Conservation (phyloP, 2,888 invertebrate species). For the Theodoxus fluviatilis region DNA sequence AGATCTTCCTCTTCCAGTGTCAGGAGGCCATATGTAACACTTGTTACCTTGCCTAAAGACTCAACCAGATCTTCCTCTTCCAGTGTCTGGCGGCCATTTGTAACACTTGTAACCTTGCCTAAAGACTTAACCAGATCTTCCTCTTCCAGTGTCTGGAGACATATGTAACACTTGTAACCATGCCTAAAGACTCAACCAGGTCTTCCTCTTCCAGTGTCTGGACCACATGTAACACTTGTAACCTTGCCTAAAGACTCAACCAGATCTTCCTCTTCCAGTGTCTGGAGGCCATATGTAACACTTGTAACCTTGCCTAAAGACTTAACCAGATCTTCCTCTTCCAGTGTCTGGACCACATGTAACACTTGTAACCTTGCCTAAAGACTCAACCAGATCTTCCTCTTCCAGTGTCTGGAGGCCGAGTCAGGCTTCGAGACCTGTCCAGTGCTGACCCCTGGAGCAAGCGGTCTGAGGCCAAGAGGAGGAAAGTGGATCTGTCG, state of each 20-base stretch:
- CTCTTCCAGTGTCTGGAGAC: neutral
- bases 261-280: neutral
- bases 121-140: too few relatives aligned
- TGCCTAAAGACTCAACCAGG: too few relatives aligned
- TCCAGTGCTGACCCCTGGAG: conserved; percentile 43
- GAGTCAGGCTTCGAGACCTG: conserved; percentile 55
- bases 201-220: too few relatives aligned
- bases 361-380: neutral
- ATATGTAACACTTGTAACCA: too few relatives aligned
- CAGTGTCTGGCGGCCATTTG: conserved; percentile 50
- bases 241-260: neutral
- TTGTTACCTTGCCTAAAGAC: neutral
- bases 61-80: conserved; percentile 26
- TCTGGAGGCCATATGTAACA: too few relatives aligned
- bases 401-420: conserved; percentile 54
- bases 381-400: neutral
- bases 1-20: too few relatives aligned
- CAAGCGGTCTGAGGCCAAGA: conserved; percentile 34
- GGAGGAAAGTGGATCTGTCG: conserved; percentile 27
- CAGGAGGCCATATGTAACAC: neutral
- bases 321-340: conserved; percentile 27
- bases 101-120: too few relatives aligned
- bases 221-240: too few relatives aligned
- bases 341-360: conserved; percentile 53
- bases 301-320: neutral